phyloP scores from a whole-genome alignment of 2,797 vertebrate genomes.

The Enteromius trimaculatus region DNA sequence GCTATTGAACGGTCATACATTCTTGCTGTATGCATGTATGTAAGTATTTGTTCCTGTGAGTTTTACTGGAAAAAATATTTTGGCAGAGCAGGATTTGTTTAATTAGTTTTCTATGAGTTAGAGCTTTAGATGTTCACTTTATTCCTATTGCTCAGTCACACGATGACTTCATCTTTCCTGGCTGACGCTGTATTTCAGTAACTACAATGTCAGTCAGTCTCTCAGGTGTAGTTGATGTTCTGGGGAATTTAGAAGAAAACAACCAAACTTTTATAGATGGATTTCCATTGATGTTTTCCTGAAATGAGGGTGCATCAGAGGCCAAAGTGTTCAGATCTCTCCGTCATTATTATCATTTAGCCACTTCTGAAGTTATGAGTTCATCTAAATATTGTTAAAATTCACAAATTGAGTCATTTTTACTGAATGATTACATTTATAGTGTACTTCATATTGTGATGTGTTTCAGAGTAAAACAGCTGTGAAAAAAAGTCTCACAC shows the following conservation, averaged over 20 bases:
- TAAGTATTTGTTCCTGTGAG: not conserved
- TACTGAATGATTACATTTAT: not conserved
- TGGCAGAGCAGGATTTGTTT: not conserved
- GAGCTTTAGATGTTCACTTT: not conserved
- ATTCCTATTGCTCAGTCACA: not conserved
- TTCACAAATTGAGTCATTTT: not conserved
- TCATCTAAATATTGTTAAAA: not conserved
- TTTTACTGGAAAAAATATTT: not conserved
- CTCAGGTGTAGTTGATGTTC: not conserved
- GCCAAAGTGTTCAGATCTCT: not conserved
- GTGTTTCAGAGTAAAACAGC: not conserved
- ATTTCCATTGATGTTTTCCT: not conserved
- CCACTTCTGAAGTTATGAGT: not conserved
- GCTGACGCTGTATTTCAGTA: slow-evolving; percentile 35
- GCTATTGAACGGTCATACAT: not conserved
- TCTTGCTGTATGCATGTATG: not conserved
- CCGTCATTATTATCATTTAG: not conserved
- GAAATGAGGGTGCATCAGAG: not conserved
- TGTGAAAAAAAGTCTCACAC: too few relatives aligned
- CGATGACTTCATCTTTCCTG: not conserved
- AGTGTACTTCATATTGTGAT: not conserved
- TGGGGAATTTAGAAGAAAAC: not conserved
- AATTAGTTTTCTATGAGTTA: not conserved
- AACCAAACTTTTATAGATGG: not conserved
- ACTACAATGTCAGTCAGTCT: slow-evolving; percentile 25